These are phyloP conservation scores for Heliconius ethilla DNA, from an alignment of 2,888 invertebrate genomes.

Conservation along the genomic window DNA sequence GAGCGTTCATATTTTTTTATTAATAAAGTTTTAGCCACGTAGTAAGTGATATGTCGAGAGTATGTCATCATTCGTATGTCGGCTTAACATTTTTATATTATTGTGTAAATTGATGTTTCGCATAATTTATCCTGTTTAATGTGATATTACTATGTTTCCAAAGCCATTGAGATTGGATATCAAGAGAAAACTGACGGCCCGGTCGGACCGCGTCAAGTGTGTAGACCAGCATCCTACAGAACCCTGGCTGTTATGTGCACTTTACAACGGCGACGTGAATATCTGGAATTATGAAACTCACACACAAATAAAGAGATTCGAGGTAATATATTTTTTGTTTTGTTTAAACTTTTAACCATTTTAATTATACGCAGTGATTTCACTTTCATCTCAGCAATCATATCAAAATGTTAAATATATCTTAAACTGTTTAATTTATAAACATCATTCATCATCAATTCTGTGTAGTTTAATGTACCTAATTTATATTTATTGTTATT, in stretches of 20 bases:
- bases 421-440: not conserved
- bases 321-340: conserved; percentile 74
- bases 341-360: not conserved
- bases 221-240: conserved; percentile 98
- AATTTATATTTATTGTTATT: not conserved
- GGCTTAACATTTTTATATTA: conserved; percentile 58
- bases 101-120: conserved; percentile 40
- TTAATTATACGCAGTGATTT: not conserved
- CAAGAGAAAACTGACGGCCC: conserved; percentile 97
- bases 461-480: not conserved
- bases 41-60: conserved; percentile 54
- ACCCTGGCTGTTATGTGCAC: conserved; percentile 98
- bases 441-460: not conserved
- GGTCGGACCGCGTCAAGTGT: conserved; percentile 99
- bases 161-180: conserved; percentile 98
- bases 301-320: conserved; percentile 91
- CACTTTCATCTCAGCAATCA: not conserved
- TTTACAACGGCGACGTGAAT: conserved; percentile 99
- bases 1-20: conserved; percentile 30
- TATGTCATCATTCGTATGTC: conserved; percentile 67
- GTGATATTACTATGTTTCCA: conserved; percentile 58
- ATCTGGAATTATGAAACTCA: conserved; percentile 99
- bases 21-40: conserved; percentile 54
- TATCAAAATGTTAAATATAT: not conserved
- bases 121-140: conserved; percentile 44